These are phyloP conservation scores for Xiphorhynchus elegans DNA, from an alignment of 2,113 vertebrate genomes.

Conservation along the genomic window DNA sequence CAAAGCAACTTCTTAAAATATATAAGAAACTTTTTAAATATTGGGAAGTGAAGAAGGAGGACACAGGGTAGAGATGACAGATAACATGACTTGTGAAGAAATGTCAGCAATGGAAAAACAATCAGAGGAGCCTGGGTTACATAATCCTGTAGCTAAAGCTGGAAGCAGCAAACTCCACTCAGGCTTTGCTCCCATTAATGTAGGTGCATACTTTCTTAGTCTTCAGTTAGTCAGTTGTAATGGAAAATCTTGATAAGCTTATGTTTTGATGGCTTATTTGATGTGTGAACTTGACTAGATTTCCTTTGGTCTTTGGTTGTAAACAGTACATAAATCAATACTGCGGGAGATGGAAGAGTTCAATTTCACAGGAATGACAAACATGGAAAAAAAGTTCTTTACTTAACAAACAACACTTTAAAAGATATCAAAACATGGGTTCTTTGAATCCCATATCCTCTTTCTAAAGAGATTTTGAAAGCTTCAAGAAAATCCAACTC, in stretches of 20 bases:
- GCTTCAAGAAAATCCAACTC: not conserved
- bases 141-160: not conserved
- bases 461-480: not conserved
- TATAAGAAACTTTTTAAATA: not conserved
- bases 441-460: not conserved
- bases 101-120: not conserved
- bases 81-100: not conserved
- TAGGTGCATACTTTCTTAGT: not conserved
- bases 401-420: not conserved
- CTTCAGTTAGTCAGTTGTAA: not conserved
- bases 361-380: not conserved
- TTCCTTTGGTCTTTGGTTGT: not conserved
- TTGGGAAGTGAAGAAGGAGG: not conserved
- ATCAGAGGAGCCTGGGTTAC: not conserved
- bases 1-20: not conserved
- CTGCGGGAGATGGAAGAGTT: not conserved
- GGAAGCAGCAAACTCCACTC: not conserved
- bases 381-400: not conserved
- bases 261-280: not conserved
- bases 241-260: not conserved
- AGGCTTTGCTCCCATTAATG: not conserved
- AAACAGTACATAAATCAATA: not conserved
- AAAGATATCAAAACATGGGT: not conserved
- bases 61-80: not conserved
- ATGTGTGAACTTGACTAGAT: not conserved